Base-by-base conservation (phyloP, 1,140 invertebrate species). In the Caligus rogercresseyi region DNA sequence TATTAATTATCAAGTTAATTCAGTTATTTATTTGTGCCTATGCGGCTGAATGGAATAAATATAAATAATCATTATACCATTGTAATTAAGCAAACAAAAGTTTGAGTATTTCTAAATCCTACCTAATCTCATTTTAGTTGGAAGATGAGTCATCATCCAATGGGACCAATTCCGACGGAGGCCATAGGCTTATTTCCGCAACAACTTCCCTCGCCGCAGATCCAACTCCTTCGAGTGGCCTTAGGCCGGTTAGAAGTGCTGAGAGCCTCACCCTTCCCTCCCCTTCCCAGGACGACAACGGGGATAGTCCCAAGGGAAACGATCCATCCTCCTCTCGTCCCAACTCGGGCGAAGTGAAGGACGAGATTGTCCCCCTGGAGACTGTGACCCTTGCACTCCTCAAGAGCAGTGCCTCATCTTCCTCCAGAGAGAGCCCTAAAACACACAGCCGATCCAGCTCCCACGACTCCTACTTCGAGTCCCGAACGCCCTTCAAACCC, bases 391-490 rank as follows among this genome's bases (percentile, higher is more conserved):
- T 19, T 20, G 61, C 67, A 31, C 19, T 59, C 24, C n/a, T 20
- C 31, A 52, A 62, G 19, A 21, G 14, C 21, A 43, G 7, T n/a
- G 31, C 31, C 7, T n/a, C n/a, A n/a, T 54, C 19, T n/a, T n/a
- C 55, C 18, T 23, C 15, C 7, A 56, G 25, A 11, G 54, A 55
- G 13, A 56, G 52, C n/a, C 61, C 61, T 25, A 60, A 57, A 31
- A 68, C 69, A 18, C 73, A 75, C 54, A 72, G 68, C 53, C 71
- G 84, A 58, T 89, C 86, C 1, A 85, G 88, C 0, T 91, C 87
- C 0, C 89, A 91, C 71, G 89, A 93, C 72, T 92, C 88, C 1
- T 93, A 92, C 73, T 93, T 93, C 75, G 87, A 91, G 25, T n/a
- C n/a, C n/a, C n/a, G 58, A 15, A 64, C 16, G 16, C 25, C 51